Evolutionary conservation across 2,888 invertebrate species (phyloP), one percentile per base, ranked within the genome.

Genomic region (Synergus gifuensis): DNA sequence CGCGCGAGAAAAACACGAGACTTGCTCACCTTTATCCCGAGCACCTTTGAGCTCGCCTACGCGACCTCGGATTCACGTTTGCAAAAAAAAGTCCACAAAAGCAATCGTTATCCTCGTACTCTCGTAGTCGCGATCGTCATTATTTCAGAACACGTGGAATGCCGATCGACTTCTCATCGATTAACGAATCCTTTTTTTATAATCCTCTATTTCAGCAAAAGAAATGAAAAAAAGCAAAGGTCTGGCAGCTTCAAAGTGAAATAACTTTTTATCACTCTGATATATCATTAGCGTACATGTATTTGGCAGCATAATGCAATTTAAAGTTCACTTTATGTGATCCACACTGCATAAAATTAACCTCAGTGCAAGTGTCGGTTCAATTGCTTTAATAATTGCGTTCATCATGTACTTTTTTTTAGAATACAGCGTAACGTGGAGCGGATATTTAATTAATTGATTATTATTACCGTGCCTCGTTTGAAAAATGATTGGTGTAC

Each of bases 1-100:
- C 81, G 78, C 80, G 80, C 80, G 78, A 84, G 80, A 84, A 82
- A 82, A 73, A 73, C 73, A 73, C 28, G 36, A 54, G 28, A 73
- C 73, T 73, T 11, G 73, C 54, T 73, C 73, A 73, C 54, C 73
- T 73, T 73, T 73, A 73, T 73, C 54, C 54, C 36, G 73, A 54
- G 73, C 73, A 73, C 49, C 73, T 73, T 54, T 73, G 73, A 73
- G 73, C 28, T 73, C 36, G 54, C 36, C 73, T 73, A 54, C 54
- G 36, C 54, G 54, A 73, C 73, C 73, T 73, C 73, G 73, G 28
- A 73, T 73, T 73, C 49, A n/a, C 73, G 49, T 54, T 54, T 73
- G 54, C 54, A 67, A 46, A 54, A 73, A 73, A 73, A 73, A 73
- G 54, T 54, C 14, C 49, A 54, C 46, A 54, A 73, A 73, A n/a